Evolutionary conservation across 2,888 invertebrate species (phyloP).

Genomic region (Harpalus rubripes): DNA sequence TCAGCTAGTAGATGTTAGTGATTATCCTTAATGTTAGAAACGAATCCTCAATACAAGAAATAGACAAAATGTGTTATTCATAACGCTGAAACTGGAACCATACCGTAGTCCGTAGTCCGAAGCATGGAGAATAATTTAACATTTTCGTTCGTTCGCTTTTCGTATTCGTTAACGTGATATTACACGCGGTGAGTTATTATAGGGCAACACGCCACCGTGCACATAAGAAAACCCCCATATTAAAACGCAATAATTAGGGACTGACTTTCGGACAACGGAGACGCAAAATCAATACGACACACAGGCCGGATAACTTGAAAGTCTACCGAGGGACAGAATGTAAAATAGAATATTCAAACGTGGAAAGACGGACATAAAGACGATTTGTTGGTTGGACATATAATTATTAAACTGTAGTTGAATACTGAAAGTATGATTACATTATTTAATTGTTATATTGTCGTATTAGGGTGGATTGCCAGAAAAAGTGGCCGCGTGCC

Average conservation of each 20-base stretch:
- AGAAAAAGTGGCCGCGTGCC: too few relatives aligned
- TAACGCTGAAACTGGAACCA: constrained; percentile 21
- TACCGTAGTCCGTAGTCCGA: neutral
- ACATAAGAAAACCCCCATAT: constrained; percentile 61
- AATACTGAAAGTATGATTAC: too few relatives aligned
- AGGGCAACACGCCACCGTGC: constrained; percentile 52
- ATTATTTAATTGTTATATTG: too few relatives aligned
- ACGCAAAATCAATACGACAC: constrained; percentile 59
- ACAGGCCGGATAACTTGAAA: neutral
- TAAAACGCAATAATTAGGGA: constrained; percentile 65
- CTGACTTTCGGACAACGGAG: constrained; percentile 57
- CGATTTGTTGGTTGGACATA: neutral
- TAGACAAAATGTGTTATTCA: constrained; percentile 58
- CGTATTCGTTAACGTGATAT: constrained; percentile 59
- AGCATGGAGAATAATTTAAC: constrained; percentile 55
- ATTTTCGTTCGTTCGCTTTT: constrained; percentile 56
- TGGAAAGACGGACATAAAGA: too few relatives aligned
- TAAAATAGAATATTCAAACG: neutral
- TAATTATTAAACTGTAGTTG: neutral
- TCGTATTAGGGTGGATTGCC: neutral
- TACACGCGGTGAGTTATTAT: constrained; percentile 63
- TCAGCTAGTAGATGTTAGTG: neutral
- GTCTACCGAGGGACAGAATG: neutral
- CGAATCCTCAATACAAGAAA: constrained; percentile 6
- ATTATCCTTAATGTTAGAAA: constrained; percentile 31